Percentiles rank a stretch among this genome's conserved stretches.
phyloP scores from a whole-genome alignment of 1,140 invertebrate species.

The Anastatus disparis region DNA sequence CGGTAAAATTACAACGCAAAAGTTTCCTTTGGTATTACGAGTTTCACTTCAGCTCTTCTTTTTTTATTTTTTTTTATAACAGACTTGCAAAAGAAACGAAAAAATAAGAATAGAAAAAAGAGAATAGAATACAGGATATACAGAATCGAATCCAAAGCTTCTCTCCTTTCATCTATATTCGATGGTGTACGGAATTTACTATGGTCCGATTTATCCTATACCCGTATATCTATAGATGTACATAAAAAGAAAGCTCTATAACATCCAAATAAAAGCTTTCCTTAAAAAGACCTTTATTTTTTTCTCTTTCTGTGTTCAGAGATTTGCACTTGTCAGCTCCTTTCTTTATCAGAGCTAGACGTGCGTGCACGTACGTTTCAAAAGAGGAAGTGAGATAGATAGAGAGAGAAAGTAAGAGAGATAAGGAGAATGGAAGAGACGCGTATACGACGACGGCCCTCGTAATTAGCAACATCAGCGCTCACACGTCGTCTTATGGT shows the following conservation, averaged over 20 bases:
- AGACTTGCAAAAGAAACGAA: background rate
- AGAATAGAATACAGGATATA: background rate
- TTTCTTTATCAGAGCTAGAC: background rate
- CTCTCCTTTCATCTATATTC: constrained; percentile 22
- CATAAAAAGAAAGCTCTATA: too few relatives aligned
- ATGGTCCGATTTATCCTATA: background rate
- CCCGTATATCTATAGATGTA: too few relatives aligned
- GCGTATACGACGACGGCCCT: constrained; percentile 21
- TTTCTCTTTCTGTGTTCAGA: too few relatives aligned
- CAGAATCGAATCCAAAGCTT: constrained; percentile 9
- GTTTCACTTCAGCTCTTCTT: too few relatives aligned
- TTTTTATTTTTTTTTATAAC: too few relatives aligned
- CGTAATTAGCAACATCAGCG: constrained; percentile 41
- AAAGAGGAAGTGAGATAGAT: background rate
- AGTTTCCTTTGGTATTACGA: background rate
- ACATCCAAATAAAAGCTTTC: too few relatives aligned
- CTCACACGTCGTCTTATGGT: background rate
- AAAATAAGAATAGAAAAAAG: background rate
- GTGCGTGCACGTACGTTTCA: constrained; percentile 8
- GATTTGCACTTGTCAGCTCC: too few relatives aligned
- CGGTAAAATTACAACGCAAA: too few relatives aligned
- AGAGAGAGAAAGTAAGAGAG: background rate
- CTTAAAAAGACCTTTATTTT: too few relatives aligned
- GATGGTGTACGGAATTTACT: constrained; percentile 23
- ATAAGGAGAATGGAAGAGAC: background rate